A percentile compares a stretch with the other conserved stretches of the same genome.
These are phyloP conservation scores for Campoletis sonorensis DNA, from an alignment of 1,140 invertebrate genomes.

Conservation along the genomic window DNA sequence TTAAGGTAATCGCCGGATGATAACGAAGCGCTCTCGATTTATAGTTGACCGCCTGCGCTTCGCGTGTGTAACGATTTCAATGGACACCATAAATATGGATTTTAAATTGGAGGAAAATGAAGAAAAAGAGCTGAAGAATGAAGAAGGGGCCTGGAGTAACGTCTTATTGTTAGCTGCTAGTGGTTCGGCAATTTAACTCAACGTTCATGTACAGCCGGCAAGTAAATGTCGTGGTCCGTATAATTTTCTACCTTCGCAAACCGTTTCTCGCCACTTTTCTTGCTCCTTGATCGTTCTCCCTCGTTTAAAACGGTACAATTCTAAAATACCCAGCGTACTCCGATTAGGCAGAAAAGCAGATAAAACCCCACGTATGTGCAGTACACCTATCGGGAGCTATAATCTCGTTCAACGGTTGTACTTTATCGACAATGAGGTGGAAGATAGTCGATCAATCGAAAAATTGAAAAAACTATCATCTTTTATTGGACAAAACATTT, in stretches of 20 bases:
- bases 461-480: too few relatives aligned
- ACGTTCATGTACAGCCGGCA: not conserved
- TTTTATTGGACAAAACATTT: too few relatives aligned
- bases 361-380: too few relatives aligned
- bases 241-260: slow-evolving; percentile 57
- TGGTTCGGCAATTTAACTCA: slow-evolving; percentile 43
- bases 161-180: slow-evolving; percentile 43
- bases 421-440: too few relatives aligned
- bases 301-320: not conserved
- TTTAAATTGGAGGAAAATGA: not conserved
- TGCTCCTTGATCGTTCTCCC: slow-evolving; percentile 20
- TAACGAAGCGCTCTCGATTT: slow-evolving; percentile 32
- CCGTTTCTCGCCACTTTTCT: not conserved
- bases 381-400: too few relatives aligned
- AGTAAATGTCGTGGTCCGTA: slow-evolving; percentile 41
- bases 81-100: not conserved
- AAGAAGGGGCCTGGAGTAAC: slow-evolving; percentile 13
- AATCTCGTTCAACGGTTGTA: too few relatives aligned
- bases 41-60: slow-evolving; percentile 9
- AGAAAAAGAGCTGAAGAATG: not conserved
- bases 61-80: slow-evolving; percentile 17
- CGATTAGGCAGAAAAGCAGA: too few relatives aligned
- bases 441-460: too few relatives aligned
- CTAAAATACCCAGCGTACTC: too few relatives aligned
- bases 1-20: not conserved